These are phyloP conservation scores for Sorex maritimensis DNA, from an alignment of 2,797 vertebrate genomes.

Conservation along the genomic window DNA sequence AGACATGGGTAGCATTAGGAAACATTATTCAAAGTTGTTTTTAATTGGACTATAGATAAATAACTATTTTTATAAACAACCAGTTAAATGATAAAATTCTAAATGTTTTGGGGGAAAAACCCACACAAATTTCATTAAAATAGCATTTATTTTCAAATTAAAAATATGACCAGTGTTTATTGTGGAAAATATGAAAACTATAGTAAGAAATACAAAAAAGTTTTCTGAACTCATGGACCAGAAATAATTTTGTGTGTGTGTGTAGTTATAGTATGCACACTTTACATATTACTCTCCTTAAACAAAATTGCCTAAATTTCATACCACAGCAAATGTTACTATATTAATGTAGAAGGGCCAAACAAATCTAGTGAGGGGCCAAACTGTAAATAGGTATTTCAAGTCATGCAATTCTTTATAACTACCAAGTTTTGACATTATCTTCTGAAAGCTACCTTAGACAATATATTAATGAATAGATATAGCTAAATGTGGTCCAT, in stretches of 20 bases:
- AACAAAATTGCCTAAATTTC: not conserved
- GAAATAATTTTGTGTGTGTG: not conserved
- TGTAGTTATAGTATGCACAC: not conserved
- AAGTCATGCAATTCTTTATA: not conserved
- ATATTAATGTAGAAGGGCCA: not conserved
- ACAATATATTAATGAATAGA: not conserved
- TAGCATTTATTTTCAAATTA: constrained; percentile 7
- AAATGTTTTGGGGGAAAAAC: not conserved
- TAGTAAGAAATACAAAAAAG: not conserved
- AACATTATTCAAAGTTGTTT: constrained; percentile 26
- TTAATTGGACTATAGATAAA: not conserved
- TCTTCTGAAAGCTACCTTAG: not conserved
- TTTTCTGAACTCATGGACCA: not conserved
- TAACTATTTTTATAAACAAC: not conserved
- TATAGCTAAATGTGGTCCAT: rapidly evolving
- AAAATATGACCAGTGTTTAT: constrained; percentile 16
- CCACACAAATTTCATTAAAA: not conserved
- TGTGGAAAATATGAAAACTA: constrained; percentile 3
- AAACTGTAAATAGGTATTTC: not conserved
- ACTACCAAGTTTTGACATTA: not conserved
- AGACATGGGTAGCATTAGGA: constrained; percentile 15
- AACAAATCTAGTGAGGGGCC: no score
- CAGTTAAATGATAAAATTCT: constrained; percentile 38
- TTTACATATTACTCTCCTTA: not conserved
- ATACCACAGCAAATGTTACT: not conserved